Conservation (phyloP, 2,113 vertebrate genomes). For the Psittacara wagleri region DNA sequence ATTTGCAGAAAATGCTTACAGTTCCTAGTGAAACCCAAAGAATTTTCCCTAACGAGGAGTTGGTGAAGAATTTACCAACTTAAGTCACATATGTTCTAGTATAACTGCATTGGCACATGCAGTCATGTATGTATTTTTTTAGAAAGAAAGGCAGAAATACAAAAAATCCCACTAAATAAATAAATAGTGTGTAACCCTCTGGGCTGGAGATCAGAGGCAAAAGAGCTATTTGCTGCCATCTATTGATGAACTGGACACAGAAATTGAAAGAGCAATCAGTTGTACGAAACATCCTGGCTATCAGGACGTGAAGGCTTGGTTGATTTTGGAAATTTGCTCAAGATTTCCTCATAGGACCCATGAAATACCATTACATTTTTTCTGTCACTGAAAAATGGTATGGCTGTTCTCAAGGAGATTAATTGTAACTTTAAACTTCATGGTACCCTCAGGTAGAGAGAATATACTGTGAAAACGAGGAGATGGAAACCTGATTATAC, state of each 20-base stretch:
- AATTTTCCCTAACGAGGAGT: background rate
- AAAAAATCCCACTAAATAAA: background rate
- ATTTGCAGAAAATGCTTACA: background rate
- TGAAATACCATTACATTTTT: background rate
- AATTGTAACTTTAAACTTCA: background rate
- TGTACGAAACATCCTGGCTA: background rate
- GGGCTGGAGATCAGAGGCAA: background rate
- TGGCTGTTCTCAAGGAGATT: background rate
- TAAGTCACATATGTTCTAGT: background rate
- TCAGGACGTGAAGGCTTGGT: accelerated
- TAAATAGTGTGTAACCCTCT: background rate
- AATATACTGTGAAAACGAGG: background rate
- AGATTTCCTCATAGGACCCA: background rate
- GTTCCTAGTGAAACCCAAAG: background rate
- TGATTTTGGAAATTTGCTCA: background rate
- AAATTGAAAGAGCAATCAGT: background rate
- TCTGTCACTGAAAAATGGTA: background rate
- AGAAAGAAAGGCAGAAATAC: background rate
- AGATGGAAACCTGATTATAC: background rate
- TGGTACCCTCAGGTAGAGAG: background rate
- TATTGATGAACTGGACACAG: conserved; percentile 27
- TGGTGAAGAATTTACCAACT: background rate
- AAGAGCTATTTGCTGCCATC: conserved; percentile 52
- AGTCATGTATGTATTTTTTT: background rate
- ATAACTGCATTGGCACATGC: background rate